Percentiles rank a stretch among this genome's conserved stretches.
Evolutionary conservation across 2,113 vertebrate species (phyloP).

Genomic region (Lamprologus tigripictilis): DNA sequence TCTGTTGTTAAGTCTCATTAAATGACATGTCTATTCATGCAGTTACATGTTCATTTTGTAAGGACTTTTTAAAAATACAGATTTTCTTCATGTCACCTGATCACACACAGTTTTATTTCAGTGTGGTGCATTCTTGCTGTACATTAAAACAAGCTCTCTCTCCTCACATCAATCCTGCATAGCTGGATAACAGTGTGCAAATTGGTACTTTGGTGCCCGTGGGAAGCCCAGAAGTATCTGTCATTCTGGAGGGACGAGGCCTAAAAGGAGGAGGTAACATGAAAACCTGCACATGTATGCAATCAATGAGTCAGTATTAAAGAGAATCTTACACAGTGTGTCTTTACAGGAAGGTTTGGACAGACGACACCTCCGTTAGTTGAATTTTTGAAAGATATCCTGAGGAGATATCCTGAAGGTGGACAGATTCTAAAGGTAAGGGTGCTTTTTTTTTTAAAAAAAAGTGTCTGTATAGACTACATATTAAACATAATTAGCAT

Average conservation of each 20-base stretch:
- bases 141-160: not conserved
- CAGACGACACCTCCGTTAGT: constrained; percentile 96
- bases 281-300: not conserved
- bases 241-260: constrained; percentile 84
- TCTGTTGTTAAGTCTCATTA: not conserved
- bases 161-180: not conserved
- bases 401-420: constrained; percentile 95
- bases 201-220: constrained; percentile 74
- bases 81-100: not conserved
- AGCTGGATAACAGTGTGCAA: constrained; percentile 74
- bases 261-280: constrained; percentile 89
- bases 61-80: not conserved
- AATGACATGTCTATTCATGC: not conserved
- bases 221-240: constrained; percentile 73
- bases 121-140: not conserved
- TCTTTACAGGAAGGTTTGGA: constrained; percentile 86
- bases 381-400: constrained; percentile 96
- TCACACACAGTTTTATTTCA: not conserved
- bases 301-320: not conserved
- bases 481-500: not conserved
- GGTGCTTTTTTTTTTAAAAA: not conserved
- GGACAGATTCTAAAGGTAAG: constrained; percentile 97
- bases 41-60: not conserved
- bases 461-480: not conserved
- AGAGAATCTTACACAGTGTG: not conserved